Conservation (phyloP, 2,888 invertebrate genomes). For the Hedychridium roseum region DNA sequence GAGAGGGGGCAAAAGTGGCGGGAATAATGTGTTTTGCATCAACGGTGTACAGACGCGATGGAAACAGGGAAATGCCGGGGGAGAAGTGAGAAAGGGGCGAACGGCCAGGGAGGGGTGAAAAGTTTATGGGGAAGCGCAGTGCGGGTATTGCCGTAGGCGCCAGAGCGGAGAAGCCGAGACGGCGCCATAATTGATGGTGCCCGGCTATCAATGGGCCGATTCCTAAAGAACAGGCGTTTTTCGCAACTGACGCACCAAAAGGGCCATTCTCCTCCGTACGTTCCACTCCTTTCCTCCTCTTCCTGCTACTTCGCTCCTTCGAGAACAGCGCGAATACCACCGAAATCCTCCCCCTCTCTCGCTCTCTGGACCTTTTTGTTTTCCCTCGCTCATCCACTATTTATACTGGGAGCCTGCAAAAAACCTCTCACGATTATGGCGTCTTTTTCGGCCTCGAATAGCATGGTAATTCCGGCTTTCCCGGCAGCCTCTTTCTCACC, state of each 20-base stretch:
- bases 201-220: constrained; percentile 48
- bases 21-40: too few species aligned
- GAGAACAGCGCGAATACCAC: constrained; percentile 4
- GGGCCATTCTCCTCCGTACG: constrained; percentile 3
- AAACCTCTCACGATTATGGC: constrained; percentile 37
- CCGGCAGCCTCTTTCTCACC: too few species aligned
- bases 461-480: constrained; percentile 5
- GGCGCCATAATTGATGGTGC: constrained; percentile 48
- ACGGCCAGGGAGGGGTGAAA: constrained; percentile 5
- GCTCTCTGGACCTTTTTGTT: constrained; percentile 18
- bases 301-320: background rate
- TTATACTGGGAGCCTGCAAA: constrained; percentile 19
- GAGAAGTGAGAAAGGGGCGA: background rate
- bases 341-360: constrained; percentile 17
- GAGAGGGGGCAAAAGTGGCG: background rate
- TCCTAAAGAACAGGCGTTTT: constrained; percentile 45
- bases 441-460: background rate
- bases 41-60: too few species aligned
- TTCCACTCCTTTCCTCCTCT: constrained; percentile 7
- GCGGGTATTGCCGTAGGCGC: constrained; percentile 34
- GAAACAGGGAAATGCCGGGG: background rate
- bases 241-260: constrained; percentile 40
- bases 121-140: constrained; percentile 31
- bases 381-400: constrained; percentile 11
- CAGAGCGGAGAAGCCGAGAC: constrained; percentile 33